These are phyloP conservation scores for Euglossa dilemma DNA, from an alignment of 1,140 invertebrate genomes.

Conservation along the genomic window DNA sequence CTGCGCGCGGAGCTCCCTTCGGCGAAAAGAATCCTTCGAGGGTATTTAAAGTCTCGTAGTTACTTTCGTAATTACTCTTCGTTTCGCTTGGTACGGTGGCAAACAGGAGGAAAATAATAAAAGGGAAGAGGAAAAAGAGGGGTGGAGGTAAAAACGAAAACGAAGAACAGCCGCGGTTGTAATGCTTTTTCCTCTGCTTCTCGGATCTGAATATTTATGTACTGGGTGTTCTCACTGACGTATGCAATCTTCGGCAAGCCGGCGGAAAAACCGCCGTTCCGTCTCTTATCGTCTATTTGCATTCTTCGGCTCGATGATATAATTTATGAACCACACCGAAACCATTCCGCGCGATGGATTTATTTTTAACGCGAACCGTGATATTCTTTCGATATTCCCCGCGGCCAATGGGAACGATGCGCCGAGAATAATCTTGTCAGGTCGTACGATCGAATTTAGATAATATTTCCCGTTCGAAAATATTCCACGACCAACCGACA, in stretches of 20 bases:
- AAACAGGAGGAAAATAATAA: background rate
- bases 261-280: background rate
- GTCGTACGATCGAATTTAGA: too few relatives aligned
- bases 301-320: background rate
- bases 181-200: background rate
- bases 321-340: background rate
- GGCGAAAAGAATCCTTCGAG: slow-evolving; percentile 29
- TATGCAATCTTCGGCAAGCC: background rate
- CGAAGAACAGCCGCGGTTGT: background rate
- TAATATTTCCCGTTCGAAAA: too few relatives aligned
- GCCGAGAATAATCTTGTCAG: background rate
- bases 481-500: too few relatives aligned
- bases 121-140: background rate
- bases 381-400: too few relatives aligned
- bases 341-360: background rate
- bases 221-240: slow-evolving; percentile 1
- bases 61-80: slow-evolving; percentile 49
- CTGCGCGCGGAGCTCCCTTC: background rate
- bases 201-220: slow-evolving; percentile 36
- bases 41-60: slow-evolving; percentile 43
- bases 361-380: background rate
- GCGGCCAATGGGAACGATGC: too few relatives aligned
- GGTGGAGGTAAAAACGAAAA: background rate
- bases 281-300: background rate
- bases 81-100: background rate